Evolutionary conservation across 2,888 invertebrate species (phyloP).

Genomic region (Drosophila phalerata): DNA sequence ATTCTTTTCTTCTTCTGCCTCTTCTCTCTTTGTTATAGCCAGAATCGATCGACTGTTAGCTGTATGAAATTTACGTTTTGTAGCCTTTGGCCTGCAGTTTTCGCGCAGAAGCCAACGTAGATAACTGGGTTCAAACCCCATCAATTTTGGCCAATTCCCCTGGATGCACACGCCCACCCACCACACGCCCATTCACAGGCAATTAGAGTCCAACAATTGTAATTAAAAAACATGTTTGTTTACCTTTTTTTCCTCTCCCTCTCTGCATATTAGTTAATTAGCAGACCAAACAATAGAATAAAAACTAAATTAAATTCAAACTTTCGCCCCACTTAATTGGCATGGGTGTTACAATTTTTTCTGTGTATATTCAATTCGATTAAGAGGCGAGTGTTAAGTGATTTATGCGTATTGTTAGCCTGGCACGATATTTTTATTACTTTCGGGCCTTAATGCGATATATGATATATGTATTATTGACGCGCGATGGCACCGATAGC

Average conservation of each 20-base stretch:
- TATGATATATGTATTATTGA: constrained; percentile 39
- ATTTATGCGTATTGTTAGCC: constrained; percentile 64
- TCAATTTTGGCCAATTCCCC: constrained; percentile 37
- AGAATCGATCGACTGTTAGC: constrained; percentile 47
- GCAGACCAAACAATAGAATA: constrained; percentile 17
- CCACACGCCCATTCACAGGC: constrained; percentile 24
- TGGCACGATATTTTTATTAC: constrained; percentile 47
- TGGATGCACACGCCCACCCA: constrained; percentile 11
- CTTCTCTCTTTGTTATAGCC: constrained; percentile 2
- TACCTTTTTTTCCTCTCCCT: constrained; percentile 3
- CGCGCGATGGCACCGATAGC: constrained; percentile 31
- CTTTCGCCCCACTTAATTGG: not conserved
- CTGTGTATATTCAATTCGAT: constrained; percentile 25
- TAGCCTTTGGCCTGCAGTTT: constrained; percentile 18
- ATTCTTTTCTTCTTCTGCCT: not conserved
- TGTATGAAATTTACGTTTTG: constrained; percentile 43
- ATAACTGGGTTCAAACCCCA: constrained; percentile 25
- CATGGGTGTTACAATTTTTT: constrained; percentile 10
- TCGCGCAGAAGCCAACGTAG: not conserved
- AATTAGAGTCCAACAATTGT: constrained; percentile 38
- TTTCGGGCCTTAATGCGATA: constrained; percentile 22
- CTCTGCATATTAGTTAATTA: constrained; percentile 56
- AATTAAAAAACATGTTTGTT: constrained; percentile 50
- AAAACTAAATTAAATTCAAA: constrained; percentile 25
- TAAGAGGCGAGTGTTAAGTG: constrained; percentile 64